These are phyloP conservation scores for Daphoenositta chrysoptera DNA, from an alignment of 2,113 vertebrate species.

Conservation along the genomic window DNA sequence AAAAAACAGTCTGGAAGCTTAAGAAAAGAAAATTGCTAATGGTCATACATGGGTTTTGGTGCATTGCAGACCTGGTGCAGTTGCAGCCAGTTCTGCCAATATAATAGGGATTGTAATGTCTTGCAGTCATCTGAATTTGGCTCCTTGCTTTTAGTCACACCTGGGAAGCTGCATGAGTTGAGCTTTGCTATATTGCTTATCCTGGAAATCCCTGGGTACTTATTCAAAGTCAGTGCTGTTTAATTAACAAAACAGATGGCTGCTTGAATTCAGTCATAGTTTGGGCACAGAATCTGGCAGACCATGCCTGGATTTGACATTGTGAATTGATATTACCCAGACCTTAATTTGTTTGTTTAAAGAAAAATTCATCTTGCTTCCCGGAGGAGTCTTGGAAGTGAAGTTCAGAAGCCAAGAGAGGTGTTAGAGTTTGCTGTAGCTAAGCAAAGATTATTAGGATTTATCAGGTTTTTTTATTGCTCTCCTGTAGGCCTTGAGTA, in stretches of 20 bases:
- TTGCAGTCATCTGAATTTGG: not conserved
- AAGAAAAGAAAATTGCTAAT: not conserved
- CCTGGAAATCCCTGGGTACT: not conserved
- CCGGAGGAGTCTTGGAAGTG: not conserved
- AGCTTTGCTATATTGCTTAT: not conserved
- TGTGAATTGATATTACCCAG: not conserved
- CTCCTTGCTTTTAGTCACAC: not conserved
- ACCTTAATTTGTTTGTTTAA: not conserved
- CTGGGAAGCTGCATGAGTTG: not conserved
- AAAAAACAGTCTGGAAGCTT: not conserved
- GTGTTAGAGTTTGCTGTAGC: not conserved
- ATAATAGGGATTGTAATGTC: not conserved
- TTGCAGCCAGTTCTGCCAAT: not conserved
- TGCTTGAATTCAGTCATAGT: not conserved
- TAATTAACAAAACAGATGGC: conserved; percentile 48
- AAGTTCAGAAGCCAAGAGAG: not conserved
- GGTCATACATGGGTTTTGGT: not conserved
- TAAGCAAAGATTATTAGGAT: not conserved
- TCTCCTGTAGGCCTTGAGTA: not conserved
- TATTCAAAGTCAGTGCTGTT: not conserved
- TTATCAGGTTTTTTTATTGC: not conserved
- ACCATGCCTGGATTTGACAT: not conserved
- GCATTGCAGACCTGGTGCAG: not conserved
- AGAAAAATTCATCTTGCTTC: not conserved
- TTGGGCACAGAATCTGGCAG: conserved; percentile 17